A percentile compares a stretch with the other conserved stretches of the same genome.
Conservation (phyloP, 2,888 invertebrate genomes). For the Dione vanillae region DNA sequence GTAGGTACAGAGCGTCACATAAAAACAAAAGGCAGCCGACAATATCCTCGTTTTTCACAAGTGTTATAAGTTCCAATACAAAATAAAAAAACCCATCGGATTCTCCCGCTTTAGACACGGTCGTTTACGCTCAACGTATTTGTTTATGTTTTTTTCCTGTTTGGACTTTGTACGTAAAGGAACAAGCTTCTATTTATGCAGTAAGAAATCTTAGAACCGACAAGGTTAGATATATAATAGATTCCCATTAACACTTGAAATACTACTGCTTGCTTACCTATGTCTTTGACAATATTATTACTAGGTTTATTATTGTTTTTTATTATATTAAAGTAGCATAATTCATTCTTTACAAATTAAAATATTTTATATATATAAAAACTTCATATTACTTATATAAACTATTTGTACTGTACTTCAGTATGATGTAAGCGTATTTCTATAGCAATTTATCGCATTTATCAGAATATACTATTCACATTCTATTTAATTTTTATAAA, state of each 20-base stretch:
- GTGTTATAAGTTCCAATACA: constrained; percentile 41
- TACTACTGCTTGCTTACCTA: constrained; percentile 34
- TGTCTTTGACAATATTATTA: constrained; percentile 11
- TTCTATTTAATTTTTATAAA: too few relatives aligned
- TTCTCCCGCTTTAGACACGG: constrained; percentile 63
- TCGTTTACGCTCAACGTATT: constrained; percentile 59
- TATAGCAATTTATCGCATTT: too few relatives aligned
- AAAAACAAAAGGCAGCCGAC: constrained; percentile 47
- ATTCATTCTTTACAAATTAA: too few relatives aligned
- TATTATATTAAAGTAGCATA: not conserved
- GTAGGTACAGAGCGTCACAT: constrained; percentile 10
- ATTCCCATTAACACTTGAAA: constrained; percentile 34
- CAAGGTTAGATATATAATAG: constrained; percentile 42
- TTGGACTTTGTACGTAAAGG: constrained; percentile 45
- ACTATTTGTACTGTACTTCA: not conserved
- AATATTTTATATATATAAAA: too few relatives aligned
- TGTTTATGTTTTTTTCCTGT: constrained; percentile 68
- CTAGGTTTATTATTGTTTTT: not conserved
- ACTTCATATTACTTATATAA: too few relatives aligned
- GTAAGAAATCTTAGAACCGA: constrained; percentile 42
- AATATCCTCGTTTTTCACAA: constrained; percentile 39
- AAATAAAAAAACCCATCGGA: constrained; percentile 64
- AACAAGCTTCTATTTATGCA: constrained; percentile 42
- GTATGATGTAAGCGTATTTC: not conserved
- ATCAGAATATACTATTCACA: too few relatives aligned